Percentiles rank a stretch among this genome's conserved stretches.
Evolutionary conservation across 2,113 vertebrate genomes (phyloP).

Genomic region (Gymnogyps californianus): DNA sequence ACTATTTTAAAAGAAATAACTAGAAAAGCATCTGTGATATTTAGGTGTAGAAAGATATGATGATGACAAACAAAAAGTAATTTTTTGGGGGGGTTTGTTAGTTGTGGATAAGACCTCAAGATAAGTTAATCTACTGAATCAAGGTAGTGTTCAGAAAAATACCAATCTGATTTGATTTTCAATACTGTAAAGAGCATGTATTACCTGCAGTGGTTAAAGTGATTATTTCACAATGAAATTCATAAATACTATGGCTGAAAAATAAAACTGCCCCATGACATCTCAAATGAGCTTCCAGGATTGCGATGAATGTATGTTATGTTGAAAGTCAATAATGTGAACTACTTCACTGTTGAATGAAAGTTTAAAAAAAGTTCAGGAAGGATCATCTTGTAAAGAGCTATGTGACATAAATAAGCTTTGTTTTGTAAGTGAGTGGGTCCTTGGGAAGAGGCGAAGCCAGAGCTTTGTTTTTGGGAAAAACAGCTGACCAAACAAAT

Average conservation of each 20-base stretch:
- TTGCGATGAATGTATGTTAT: background rate
- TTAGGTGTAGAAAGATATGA: background rate
- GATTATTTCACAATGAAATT: background rate
- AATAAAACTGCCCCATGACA: background rate
- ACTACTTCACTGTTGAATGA: background rate
- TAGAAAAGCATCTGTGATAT: background rate
- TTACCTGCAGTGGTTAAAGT: background rate
- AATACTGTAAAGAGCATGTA: background rate
- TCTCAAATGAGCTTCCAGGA: background rate
- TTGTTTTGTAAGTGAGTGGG: background rate
- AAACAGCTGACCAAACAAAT: too few species aligned
- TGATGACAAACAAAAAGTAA: background rate
- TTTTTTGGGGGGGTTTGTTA: background rate
- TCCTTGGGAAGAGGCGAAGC: background rate
- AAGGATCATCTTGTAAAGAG: background rate
- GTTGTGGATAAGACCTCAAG: background rate
- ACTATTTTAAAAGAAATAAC: background rate
- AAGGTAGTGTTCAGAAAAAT: background rate
- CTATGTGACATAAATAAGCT: background rate
- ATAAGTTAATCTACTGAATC: background rate
- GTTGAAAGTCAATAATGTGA: background rate
- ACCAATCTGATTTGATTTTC: background rate
- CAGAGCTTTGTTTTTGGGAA: background rate
- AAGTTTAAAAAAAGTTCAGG: background rate
- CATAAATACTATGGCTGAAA: background rate